Evolutionary conservation across 92 coral and sea anemone species (phyloP), one percentile per base, ranked within the genome.

Genomic region (Muricea muricata): DNA sequence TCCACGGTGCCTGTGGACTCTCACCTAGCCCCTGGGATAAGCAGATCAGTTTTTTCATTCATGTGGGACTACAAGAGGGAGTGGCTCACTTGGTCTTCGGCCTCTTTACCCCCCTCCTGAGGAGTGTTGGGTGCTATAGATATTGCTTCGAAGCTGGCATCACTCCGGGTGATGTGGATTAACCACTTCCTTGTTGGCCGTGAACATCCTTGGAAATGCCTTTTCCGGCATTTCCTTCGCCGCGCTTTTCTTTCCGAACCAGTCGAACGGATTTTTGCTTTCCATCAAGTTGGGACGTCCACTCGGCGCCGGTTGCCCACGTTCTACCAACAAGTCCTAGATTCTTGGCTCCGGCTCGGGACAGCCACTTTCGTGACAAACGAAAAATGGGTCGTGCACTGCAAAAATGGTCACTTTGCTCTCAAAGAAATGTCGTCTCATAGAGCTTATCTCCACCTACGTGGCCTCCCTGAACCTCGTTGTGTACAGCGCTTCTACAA

Each of bases 61-160:
- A 78, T 88, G 11, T 88, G 89, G 89, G 30, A 58, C 14, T 72
- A 75, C 8, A 88, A 88, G 15, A 17, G 6, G 4, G 88, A 88
- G 14, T 50, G 77, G 0, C 84, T 87, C 8, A 31, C 73, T 0
- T 66, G 79, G 35, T 17, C 25, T 32, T 17, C 32, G 25, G 74
- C 74, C 0, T 4, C 42, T 4, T 9, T 4, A 37, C 42, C 42
- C 42, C 42, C 9, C 5, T 37, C 42, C 5, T 9, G 42, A 4
- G 42, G 42, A 4, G 42, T 4, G 4, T 37, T 37, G 42, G 42
- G 42, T 4, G 42, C 9, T 37, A 75, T 73, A 0, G 17, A 21
- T 23, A 14, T 58, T 2, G 7, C 1, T 0, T 15, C 30, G 7
- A 84, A 74, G 28, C 40, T 74, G 0, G 29, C 14, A 21, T 21